Evolutionary conservation across 2,888 invertebrate species (phyloP), one percentile per base, ranked within the genome.

Genomic region (Cosmia pyralina): DNA sequence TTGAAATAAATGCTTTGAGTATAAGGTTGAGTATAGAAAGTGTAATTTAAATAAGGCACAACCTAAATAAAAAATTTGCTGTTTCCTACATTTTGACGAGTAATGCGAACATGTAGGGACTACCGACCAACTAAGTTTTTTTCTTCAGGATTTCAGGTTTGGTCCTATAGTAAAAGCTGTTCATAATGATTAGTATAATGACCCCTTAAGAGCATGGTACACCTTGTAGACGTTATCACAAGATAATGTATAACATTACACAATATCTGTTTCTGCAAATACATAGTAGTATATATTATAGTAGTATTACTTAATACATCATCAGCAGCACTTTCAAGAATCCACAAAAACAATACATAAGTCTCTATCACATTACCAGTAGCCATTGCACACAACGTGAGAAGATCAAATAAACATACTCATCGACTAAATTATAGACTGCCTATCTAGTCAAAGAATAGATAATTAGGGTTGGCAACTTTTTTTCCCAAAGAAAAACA

Each of bases 401-500:
- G 70, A 82, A n/a, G 58, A 55, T 64, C 74, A 46, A 53, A 50
- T 53, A 53, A 77, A 80, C 80, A 74, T 80, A 28, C 57, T 52
- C 79, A 76, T 79, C 57, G 28, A 55, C 44, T 79, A 72, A 41
- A 76, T 72, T 79, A 76, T 73, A 79, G 73, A 73, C 79, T 52
- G 52, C 75, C 62, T 58, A 79, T 75, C 60, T 74, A 52, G 41
- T 34, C 55, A 34, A 50, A 72, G 13, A 34, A 22, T 46, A 38
- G 50, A 69, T 67, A 46, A 44, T 10, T 17, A 74, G 57, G 74
- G 74, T 69, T 74, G 77, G 3, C 34, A 50, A 0, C 1, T 28
- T 50, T 10, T 38, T n/a, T 5, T 1, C 13, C 8, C 3, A 34
- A 17, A 22, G 1, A 34, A 60, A 73, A 34, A 15, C 50, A 3